Conservation (phyloP, 2,797 vertebrate species). For the Sebastes hubbsi region DNA sequence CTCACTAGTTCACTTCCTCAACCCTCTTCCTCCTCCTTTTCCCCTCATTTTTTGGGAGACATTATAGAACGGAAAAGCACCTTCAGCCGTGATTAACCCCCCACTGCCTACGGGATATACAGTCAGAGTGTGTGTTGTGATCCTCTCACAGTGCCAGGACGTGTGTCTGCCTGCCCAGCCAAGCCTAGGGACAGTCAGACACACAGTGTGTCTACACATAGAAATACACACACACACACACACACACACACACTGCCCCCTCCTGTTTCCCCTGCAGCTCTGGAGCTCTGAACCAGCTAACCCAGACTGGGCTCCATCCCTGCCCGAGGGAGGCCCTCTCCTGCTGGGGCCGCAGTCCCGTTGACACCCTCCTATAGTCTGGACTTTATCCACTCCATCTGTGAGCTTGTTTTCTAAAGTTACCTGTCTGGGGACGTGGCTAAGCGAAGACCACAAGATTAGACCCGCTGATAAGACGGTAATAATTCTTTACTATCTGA, state of each 20-base stretch:
- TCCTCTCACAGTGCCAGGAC: slow-evolving; percentile 50
- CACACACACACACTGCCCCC: slow-evolving; percentile 1
- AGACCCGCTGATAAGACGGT: slow-evolving; percentile 55
- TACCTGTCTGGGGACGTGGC: slow-evolving; percentile 60
- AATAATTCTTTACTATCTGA: slow-evolving; percentile 68
- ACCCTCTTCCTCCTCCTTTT: not conserved
- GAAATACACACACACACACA: slow-evolving; percentile 7
- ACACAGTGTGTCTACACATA: slow-evolving; percentile 32
- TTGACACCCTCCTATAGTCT: slow-evolving; percentile 46
- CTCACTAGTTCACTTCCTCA: not conserved
- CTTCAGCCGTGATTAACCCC: slow-evolving; percentile 50
- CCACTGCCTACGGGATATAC: slow-evolving; percentile 30
- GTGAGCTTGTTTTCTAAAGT: slow-evolving; percentile 46
- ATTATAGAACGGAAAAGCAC: slow-evolving; percentile 42
- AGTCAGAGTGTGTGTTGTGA: slow-evolving; percentile 28
- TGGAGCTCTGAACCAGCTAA: slow-evolving; percentile 47
- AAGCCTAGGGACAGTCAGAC: slow-evolving; percentile 66
- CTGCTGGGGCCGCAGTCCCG: slow-evolving; percentile 51
- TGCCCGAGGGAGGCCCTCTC: slow-evolving; percentile 65
- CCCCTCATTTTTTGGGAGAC: slow-evolving; percentile 19
- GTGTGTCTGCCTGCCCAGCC: slow-evolving; percentile 74
- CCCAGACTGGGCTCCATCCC: slow-evolving; percentile 46
- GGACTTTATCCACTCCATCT: slow-evolving; percentile 70
- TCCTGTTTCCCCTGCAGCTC: slow-evolving; percentile 43
- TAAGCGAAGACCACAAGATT: slow-evolving; percentile 58